Evolutionary conservation across 2,888 invertebrate genomes (phyloP).

Genomic region (Ophion obscuratus): DNA sequence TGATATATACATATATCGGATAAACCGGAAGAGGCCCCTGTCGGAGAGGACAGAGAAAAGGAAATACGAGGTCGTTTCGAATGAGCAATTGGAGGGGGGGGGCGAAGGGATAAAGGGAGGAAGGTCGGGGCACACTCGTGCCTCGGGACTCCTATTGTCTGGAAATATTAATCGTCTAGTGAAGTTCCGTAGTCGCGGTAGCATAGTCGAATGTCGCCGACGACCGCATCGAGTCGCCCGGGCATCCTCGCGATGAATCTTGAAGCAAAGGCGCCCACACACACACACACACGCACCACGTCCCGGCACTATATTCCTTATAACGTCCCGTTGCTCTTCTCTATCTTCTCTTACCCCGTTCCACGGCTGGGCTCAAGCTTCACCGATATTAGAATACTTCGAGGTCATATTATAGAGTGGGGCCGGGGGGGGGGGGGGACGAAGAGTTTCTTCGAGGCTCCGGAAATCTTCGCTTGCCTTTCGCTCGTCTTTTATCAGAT

Average conservation of each 20-base stretch:
- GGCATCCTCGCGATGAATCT: constrained; percentile 49
- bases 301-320: constrained; percentile 44
- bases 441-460: constrained; percentile 22
- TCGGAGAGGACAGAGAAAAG: constrained; percentile 34
- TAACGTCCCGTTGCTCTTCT: constrained; percentile 52
- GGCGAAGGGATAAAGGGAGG: neutral
- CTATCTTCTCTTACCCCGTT: constrained; percentile 30
- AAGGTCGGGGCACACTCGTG: constrained; percentile 10
- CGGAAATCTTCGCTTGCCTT: constrained; percentile 17
- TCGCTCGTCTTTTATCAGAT: constrained; percentile 42
- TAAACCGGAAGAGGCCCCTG: neutral
- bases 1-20: no score
- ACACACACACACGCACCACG: constrained; percentile 27
- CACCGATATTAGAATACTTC: constrained; percentile 65
- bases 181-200: constrained; percentile 71
- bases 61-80: constrained; percentile 72
- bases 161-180: constrained; percentile 79
- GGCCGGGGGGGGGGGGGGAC: neutral
- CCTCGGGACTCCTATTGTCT: constrained; percentile 76
- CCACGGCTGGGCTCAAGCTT: constrained; percentile 36
- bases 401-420: constrained; percentile 48
- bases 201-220: constrained; percentile 55
- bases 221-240: constrained; percentile 45
- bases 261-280: constrained; percentile 15
- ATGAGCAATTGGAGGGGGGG: constrained; percentile 18